Conservation (phyloP, 2,888 invertebrate species). For the Clistopyga incitator region DNA sequence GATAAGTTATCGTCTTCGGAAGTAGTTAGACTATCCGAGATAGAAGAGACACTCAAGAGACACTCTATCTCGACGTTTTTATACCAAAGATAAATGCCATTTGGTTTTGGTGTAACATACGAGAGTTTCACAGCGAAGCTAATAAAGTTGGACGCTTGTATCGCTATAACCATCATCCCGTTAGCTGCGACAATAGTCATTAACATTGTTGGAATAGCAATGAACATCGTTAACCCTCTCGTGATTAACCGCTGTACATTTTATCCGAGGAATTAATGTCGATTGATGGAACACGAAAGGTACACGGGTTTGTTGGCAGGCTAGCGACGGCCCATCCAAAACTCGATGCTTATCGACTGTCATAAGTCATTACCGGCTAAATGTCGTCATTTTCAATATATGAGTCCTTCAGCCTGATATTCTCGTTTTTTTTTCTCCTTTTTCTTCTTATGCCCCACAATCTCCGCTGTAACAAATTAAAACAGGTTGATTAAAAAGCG, state of each 20-base stretch:
- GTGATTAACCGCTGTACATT: not conserved
- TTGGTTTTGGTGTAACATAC: not conserved
- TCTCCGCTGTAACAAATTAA: not conserved
- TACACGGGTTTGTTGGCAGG: constrained; percentile 22
- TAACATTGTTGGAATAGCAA: not conserved
- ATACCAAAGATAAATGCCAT: constrained; percentile 6
- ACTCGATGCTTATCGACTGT: constrained; percentile 38
- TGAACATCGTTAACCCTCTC: constrained; percentile 3
- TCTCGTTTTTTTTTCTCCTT: not conserved
- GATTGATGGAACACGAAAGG: constrained; percentile 33
- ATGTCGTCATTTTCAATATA: not conserved
- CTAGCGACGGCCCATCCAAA: constrained; percentile 20
- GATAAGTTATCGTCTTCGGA: not conserved
- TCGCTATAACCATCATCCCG: not conserved
- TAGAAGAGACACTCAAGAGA: not conserved
- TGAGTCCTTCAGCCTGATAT: constrained; percentile 1
- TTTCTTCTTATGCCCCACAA: not conserved
- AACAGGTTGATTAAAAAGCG: not conserved
- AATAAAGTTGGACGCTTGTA: not conserved
- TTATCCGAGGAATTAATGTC: not conserved
- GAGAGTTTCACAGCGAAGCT: not conserved
- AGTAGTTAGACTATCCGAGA: not conserved
- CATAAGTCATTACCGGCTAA: constrained; percentile 35
- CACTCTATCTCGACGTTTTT: not conserved
- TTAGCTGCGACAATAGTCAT: constrained; percentile 1